A percentile compares a stretch with the other conserved stretches of the same genome.
Conservation (phyloP, 1,140 invertebrate genomes). For the Chionoecetes opilio region DNA sequence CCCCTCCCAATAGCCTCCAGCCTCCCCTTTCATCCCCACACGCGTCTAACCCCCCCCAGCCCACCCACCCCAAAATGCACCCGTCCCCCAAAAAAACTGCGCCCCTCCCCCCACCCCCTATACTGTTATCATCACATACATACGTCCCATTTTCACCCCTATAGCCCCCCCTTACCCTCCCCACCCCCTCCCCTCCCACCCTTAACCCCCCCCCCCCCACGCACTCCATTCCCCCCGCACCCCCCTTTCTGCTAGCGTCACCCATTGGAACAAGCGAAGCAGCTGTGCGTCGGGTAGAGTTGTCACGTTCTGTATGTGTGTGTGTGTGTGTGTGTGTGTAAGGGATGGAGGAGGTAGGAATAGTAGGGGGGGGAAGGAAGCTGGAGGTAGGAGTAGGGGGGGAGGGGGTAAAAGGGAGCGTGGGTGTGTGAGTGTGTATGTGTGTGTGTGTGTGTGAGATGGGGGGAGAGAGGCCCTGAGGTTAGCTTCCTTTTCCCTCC, state of each 20-base stretch:
- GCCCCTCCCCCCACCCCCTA: neutral
- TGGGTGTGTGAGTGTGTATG: slow-evolving; percentile 54
- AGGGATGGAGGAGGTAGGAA: slow-evolving; percentile 42
- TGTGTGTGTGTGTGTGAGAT: slow-evolving; percentile 47
- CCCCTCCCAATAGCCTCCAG: neutral
- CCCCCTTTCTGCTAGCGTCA: neutral
- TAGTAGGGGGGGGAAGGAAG: slow-evolving; percentile 46
- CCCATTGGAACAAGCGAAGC: neutral
- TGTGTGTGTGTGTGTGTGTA: slow-evolving; percentile 71
- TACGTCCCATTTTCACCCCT: neutral
- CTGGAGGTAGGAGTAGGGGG: neutral
- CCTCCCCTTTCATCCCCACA: neutral
- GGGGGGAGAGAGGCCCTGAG: slow-evolving; percentile 51
- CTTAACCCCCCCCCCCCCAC: neutral
- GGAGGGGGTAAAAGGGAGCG: neutral
- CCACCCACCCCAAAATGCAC: too few species aligned
- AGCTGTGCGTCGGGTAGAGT: slow-evolving; percentile 35
- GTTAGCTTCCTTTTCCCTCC: slow-evolving; percentile 75
- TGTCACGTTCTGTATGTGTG: slow-evolving; percentile 60
- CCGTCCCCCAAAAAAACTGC: neutral
- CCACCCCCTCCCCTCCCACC: slow-evolving; percentile 1
- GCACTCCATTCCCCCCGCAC: neutral
- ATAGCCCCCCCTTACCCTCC: neutral
- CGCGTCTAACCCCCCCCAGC: neutral
- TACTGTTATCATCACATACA: too few species aligned